Conservation (phyloP, 2,888 invertebrate genomes). For the Kryphioiulus occultus region DNA sequence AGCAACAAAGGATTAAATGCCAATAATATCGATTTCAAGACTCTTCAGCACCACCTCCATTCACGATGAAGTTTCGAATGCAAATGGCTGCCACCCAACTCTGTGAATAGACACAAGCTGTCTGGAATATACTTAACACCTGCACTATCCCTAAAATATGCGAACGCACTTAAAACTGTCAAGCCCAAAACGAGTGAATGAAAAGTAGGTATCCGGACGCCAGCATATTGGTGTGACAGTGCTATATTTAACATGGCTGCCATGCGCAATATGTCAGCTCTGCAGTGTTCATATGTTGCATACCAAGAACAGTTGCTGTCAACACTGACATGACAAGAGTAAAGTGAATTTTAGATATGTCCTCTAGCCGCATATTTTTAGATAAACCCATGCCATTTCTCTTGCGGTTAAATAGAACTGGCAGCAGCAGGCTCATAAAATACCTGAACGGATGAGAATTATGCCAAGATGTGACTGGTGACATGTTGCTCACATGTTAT, state of each 20-base stretch:
- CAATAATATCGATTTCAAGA: no score
- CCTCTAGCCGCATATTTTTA: neutral
- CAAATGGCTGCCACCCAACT: no score
- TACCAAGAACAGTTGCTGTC: constrained; percentile 35
- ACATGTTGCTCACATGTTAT: neutral
- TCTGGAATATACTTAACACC: neutral
- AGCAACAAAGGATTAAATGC: no score
- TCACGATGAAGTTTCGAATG: no score
- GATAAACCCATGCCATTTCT: neutral
- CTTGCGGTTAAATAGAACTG: neutral
- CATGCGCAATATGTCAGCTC: neutral
- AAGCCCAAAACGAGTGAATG: neutral
- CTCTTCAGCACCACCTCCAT: no score
- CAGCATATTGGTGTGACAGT: constrained; percentile 10
- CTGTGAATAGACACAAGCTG: no score
- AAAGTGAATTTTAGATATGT: constrained; percentile 17
- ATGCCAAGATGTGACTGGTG: neutral
- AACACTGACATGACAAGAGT: constrained; percentile 30
- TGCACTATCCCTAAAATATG: neutral
- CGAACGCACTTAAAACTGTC: neutral
- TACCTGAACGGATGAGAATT: neutral
- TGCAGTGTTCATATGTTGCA: constrained; percentile 1
- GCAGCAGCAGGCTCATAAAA: neutral
- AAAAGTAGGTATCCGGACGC: neutral
- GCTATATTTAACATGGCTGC: neutral